These are phyloP conservation scores for Danio albolineatus DNA, from an alignment of 2,797 vertebrate species.

Conservation along the genomic window DNA sequence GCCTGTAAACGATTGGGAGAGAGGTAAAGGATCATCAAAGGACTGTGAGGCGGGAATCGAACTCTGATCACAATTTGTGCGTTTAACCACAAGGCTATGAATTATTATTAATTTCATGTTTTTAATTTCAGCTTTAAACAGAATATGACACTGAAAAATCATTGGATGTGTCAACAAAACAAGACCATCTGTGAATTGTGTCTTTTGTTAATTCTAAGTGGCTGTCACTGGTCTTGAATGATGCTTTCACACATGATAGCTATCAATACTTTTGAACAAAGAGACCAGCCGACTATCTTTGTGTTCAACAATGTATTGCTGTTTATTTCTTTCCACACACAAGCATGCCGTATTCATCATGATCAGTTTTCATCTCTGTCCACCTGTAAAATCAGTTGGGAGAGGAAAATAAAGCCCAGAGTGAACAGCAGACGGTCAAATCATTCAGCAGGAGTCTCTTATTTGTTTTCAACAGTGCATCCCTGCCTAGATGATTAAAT, in stretches of 20 bases:
- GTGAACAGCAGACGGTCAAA: conserved; percentile 3
- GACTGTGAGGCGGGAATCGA: too few species aligned
- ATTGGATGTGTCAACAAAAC: background rate
- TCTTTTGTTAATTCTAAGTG: background rate
- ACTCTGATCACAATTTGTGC: too few species aligned
- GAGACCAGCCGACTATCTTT: background rate
- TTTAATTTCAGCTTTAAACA: too few species aligned
- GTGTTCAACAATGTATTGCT: background rate
- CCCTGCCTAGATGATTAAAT: conserved; percentile 25
- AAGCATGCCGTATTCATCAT: conserved; percentile 4
- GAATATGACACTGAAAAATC: too few species aligned
- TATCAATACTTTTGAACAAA: background rate
- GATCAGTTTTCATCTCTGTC: conserved; percentile 22
- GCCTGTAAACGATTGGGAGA: too few species aligned
- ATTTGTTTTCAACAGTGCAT: background rate
- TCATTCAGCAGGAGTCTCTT: conserved; percentile 3
- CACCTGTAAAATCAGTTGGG: conserved; percentile 16
- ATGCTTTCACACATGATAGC: background rate
- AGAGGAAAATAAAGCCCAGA: background rate
- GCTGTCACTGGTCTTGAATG: background rate
- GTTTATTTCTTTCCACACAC: background rate
- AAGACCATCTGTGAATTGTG: background rate
- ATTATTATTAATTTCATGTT: too few species aligned
- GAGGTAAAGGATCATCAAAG: too few species aligned
- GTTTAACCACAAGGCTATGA: too few species aligned